Percentiles rank a stretch among this genome's conserved stretches.
Conservation (phyloP, 2,113 vertebrate genomes). For the Myxocyprinus asiaticus region DNA sequence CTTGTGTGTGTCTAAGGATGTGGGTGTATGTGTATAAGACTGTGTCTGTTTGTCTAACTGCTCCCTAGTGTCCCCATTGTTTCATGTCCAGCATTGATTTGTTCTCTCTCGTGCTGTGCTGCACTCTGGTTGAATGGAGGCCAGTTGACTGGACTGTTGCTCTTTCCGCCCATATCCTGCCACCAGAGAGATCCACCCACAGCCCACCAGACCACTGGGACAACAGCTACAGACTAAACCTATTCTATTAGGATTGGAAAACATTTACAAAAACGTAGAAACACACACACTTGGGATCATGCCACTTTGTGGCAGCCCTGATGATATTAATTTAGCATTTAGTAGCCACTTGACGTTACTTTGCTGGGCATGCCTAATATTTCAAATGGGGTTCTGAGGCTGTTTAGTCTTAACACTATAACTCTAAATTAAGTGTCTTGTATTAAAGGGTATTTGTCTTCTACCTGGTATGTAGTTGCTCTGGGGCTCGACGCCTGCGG, state of each 20-base stretch:
- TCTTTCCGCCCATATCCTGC: conserved; percentile 3
- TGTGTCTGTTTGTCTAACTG: conserved; percentile 2
- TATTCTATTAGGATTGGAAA: background rate
- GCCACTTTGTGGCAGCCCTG: background rate
- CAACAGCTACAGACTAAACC: conserved; percentile 15
- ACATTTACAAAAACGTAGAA: background rate
- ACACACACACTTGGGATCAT: background rate
- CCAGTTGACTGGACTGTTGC: conserved; percentile 12
- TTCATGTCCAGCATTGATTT: background rate
- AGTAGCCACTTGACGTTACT: background rate
- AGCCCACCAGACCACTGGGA: background rate
- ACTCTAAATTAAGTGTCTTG: background rate
- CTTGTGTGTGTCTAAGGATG: background rate
- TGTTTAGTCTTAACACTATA: background rate
- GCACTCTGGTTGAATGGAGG: background rate
- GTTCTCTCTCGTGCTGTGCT: background rate
- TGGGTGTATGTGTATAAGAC: background rate
- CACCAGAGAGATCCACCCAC: conserved; percentile 20
- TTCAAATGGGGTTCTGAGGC: background rate
- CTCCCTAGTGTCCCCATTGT: background rate
- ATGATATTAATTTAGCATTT: background rate
- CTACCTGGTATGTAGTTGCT: conserved; percentile 99
- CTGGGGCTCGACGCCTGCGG: conserved; percentile 95
- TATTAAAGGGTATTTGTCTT: background rate
- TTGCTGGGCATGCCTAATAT: background rate